Base-by-base conservation (phyloP, 1,140 invertebrate genomes). In the Drosophila littoralis region DNA sequence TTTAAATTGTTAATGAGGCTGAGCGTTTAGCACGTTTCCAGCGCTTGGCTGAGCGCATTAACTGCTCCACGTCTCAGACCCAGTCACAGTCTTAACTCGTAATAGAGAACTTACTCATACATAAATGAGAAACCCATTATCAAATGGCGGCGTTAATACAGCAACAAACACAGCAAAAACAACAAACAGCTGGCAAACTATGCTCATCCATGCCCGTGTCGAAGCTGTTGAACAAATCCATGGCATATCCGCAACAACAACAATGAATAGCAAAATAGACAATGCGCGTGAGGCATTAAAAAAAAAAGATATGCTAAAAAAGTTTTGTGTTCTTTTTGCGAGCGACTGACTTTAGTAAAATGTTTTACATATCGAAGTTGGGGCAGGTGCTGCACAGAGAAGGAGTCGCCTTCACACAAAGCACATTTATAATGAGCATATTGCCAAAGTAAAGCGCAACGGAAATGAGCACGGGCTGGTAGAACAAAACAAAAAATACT, bases 381-480 rank as follows among this genome's bases (percentile, higher is more conserved):
- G 45, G 9, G 36, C n/a, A 43, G 38, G 15, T 48, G 17, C 12
- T 9, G 10, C 40, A 52, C 35, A 43, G 50, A 32, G 28, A 15
- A 22, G 15, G 22, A 69, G 33, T 66, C 61, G 46, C 48, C 67
- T 52, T 45, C 69, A 70, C 36, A 61, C 38, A 65, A 42, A 75
- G 81, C 75, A 86, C 83, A 85, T 85, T 88, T 79, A 76, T 86
- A 86, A 86, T 86, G 79, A 86, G 79, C 82, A 88, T 88, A 76
- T 82, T 86, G 71, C 75, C 40, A 66, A 71, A 59, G 70, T 38
- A 74, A 73, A 77, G 66, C 43, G 70, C 64, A 63, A 59, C 64
- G 69, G 60, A 81, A 84, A 73, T 76, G 75, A 72, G 65, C 50
- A 65, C n/a, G 36, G 79, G 40, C 45, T 61, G 15, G 10, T 4